Evolutionary conservation across 2,113 vertebrate species (phyloP).

Genomic region (Pteropus alecto): DNA sequence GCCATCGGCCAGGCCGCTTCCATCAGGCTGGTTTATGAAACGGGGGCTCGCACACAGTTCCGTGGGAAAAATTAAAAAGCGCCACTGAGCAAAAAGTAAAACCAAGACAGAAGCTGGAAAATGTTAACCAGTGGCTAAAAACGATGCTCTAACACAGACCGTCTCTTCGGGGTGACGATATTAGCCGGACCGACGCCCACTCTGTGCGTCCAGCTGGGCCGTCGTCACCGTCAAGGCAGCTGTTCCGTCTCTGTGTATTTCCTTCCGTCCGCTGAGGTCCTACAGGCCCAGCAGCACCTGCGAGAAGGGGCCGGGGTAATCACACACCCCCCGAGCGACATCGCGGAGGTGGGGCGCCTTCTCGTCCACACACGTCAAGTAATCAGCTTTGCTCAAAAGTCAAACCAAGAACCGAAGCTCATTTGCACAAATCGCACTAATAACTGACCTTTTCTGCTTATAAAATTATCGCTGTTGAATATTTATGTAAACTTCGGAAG

Average conservation of each 20-base stretch:
- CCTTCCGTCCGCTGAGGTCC: background rate
- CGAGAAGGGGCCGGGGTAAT: background rate
- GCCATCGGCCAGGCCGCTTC: rapidly evolving
- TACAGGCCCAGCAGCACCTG: background rate
- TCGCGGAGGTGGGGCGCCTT: no score
- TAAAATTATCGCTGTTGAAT: conserved; percentile 30
- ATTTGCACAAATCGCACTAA: conserved; percentile 25
- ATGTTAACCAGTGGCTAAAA: background rate
- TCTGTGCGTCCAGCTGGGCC: background rate
- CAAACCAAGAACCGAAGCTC: conserved; percentile 23
- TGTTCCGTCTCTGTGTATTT: background rate
- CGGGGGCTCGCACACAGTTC: background rate
- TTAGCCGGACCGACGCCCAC: background rate
- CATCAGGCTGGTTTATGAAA: background rate
- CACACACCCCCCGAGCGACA: background rate
- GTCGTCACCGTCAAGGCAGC: rapidly evolving
- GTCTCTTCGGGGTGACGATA: background rate
- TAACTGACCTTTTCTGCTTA: conserved; percentile 42
- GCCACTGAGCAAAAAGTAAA: background rate
- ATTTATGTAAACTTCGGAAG: conserved; percentile 39
- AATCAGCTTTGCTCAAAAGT: background rate
- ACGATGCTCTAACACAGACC: background rate
- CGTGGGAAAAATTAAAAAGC: background rate
- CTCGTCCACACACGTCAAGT: background rate
- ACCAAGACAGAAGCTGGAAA: background rate